Conservation (phyloP, 2,797 vertebrate species). For the Poeciliopsis presidionis region DNA sequence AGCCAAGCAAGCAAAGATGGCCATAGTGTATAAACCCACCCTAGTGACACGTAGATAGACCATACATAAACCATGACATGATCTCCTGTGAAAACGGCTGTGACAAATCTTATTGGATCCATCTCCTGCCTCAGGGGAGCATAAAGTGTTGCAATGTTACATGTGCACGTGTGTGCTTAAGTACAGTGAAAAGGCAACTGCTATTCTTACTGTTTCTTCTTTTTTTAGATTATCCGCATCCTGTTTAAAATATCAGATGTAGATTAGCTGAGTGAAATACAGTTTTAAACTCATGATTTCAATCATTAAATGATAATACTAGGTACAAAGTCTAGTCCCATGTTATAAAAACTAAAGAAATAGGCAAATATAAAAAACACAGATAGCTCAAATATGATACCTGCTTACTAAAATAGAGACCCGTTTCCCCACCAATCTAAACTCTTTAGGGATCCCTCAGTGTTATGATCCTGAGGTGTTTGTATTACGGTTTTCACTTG, state of each 20-base stretch:
- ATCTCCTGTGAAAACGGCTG: conserved; percentile 27
- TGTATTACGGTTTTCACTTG: too few species aligned
- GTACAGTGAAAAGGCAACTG: neutral
- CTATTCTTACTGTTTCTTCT: neutral
- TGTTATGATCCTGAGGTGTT: neutral
- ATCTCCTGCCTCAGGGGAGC: conserved; percentile 37
- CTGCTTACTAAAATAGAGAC: neutral
- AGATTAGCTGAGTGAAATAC: neutral
- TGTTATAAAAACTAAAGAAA: too few species aligned
- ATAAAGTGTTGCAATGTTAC: conserved; percentile 25
- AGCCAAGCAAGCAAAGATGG: neutral
- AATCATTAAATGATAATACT: neutral
- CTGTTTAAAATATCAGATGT: neutral
- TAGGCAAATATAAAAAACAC: neutral
- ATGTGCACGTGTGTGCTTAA: neutral
- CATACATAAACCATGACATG: conserved; percentile 28
- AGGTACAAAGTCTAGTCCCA: neutral
- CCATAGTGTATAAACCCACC: neutral
- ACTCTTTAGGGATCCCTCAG: neutral
- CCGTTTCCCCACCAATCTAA: neutral
- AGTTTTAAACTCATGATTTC: neutral
- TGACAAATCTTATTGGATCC: conserved; percentile 42
- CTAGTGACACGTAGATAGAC: conserved; percentile 16
- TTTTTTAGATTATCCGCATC: too few species aligned
- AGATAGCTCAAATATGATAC: neutral